phyloP scores from a whole-genome alignment of 92 coral and sea anemone genomes.

The Parazoanthus darwini region DNA sequence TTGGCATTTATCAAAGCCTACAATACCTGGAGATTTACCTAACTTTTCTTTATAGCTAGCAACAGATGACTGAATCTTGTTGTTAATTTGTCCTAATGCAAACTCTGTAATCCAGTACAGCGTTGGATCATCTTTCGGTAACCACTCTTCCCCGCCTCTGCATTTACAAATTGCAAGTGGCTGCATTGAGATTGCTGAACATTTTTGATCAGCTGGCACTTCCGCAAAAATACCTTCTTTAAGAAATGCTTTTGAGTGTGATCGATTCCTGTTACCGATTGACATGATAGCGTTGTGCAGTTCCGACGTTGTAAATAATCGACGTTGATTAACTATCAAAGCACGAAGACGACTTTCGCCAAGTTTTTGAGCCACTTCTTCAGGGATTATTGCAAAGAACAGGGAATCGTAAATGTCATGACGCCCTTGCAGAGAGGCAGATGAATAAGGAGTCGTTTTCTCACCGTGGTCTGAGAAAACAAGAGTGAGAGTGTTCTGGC shows the following conservation, averaged over 20 bases:
- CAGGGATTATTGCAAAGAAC: slow-evolving; percentile 63
- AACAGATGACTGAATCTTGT: slow-evolving; percentile 47
- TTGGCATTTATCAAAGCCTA: slow-evolving; percentile 53
- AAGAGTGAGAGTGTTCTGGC: slow-evolving; percentile 57
- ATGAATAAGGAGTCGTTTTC: slow-evolving; percentile 57
- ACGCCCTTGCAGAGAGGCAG: slow-evolving; percentile 50
- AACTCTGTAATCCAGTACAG: slow-evolving; percentile 68
- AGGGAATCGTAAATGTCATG: slow-evolving; percentile 58
- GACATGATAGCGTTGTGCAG: slow-evolving; percentile 55
- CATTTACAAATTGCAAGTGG: slow-evolving; percentile 55
- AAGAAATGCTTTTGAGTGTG: slow-evolving; percentile 3
- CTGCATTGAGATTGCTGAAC: slow-evolving; percentile 37
- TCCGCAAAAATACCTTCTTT: slow-evolving; percentile 60
- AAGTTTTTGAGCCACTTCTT: slow-evolving; percentile 45
- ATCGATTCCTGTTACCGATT: slow-evolving; percentile 13
- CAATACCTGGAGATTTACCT: background rate
- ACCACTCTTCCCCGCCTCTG: slow-evolving; percentile 53
- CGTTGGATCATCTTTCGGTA: slow-evolving; percentile 47
- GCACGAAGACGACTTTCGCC: slow-evolving; percentile 51
- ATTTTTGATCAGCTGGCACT: slow-evolving; percentile 52
- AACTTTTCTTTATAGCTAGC: background rate
- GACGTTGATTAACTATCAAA: slow-evolving; percentile 51
- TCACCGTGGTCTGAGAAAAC: slow-evolving; percentile 75
- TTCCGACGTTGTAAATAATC: slow-evolving; percentile 48
- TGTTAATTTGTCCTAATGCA: slow-evolving; percentile 66